Percentiles rank a stretch among this genome's conserved stretches.
phyloP scores from a whole-genome alignment of 2,113 vertebrate species.

The Athene noctua region DNA sequence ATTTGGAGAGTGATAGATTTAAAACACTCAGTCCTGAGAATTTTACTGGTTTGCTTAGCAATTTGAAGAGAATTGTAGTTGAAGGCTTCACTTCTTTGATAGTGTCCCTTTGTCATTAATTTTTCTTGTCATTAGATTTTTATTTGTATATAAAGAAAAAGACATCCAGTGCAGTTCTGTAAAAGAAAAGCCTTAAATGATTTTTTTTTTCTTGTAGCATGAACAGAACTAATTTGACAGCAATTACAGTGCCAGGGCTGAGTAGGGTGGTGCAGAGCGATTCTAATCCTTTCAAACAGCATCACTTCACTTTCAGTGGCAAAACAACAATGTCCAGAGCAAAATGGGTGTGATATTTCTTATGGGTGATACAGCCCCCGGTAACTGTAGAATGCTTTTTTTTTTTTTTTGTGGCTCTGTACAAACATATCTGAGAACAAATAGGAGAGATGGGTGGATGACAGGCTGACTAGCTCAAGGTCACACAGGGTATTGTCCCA shows the following conservation, averaged over 20 bases:
- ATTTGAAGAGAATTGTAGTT: background rate
- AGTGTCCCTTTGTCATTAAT: background rate
- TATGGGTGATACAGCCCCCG: background rate
- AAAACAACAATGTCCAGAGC: background rate
- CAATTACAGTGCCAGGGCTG: background rate
- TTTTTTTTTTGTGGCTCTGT: background rate
- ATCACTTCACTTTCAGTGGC: background rate
- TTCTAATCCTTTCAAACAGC: background rate
- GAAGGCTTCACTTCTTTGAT: background rate
- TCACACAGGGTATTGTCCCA: background rate
- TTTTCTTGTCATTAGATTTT: background rate
- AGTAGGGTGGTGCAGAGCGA: background rate
- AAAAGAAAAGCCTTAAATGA: slow-evolving; percentile 2
- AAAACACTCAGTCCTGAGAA: background rate
- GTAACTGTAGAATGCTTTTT: background rate
- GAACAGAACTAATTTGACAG: slow-evolving; percentile 26
- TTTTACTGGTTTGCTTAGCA: background rate
- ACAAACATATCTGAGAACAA: background rate
- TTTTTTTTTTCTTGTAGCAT: background rate
- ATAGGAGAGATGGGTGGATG: background rate
- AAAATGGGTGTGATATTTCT: background rate
- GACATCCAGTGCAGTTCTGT: background rate
- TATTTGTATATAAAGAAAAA: background rate
- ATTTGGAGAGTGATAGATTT: background rate
- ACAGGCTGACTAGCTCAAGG: background rate